These are phyloP conservation scores for Gallinago paraguaiae DNA, from an alignment of 2,113 vertebrate species.

Conservation along the genomic window DNA sequence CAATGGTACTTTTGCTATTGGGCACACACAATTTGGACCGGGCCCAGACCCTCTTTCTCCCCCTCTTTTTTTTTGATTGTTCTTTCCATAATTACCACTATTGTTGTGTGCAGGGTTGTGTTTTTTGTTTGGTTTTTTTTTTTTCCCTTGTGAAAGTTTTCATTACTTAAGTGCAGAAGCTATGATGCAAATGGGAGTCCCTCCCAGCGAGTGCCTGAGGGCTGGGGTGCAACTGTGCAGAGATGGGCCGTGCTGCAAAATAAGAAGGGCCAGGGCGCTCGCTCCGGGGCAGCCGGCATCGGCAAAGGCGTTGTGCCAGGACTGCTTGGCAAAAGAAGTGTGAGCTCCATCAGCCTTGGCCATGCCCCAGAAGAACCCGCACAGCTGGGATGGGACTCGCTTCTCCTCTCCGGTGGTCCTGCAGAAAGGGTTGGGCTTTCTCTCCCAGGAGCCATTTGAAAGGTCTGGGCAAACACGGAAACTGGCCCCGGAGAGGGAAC, in stretches of 20 bases:
- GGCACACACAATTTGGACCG: neutral
- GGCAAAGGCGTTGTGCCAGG: neutral
- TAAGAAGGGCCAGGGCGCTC: neutral
- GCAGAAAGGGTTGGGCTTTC: neutral
- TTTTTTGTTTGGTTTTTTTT: neutral
- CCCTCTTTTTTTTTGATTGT: neutral
- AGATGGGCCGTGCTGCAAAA: neutral
- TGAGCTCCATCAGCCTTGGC: neutral
- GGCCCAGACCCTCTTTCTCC: neutral
- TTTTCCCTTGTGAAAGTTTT: conserved; percentile 17
- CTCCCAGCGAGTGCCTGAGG: conserved; percentile 37
- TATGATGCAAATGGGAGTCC: conserved; percentile 25
- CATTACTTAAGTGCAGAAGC: neutral
- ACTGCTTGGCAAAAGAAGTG: neutral
- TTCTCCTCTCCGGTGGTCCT: neutral
- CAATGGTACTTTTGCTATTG: neutral
- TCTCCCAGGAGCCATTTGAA: neutral
- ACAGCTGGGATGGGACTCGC: neutral
- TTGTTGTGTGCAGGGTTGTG: neutral
- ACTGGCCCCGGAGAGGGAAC: neutral
- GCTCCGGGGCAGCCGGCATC: neutral
- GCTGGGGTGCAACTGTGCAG: neutral
- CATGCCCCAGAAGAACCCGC: neutral
- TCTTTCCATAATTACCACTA: conserved; percentile 12
- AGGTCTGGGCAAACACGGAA: neutral